phyloP scores from a whole-genome alignment of 2,113 vertebrate species.

The Aix galericulata region DNA sequence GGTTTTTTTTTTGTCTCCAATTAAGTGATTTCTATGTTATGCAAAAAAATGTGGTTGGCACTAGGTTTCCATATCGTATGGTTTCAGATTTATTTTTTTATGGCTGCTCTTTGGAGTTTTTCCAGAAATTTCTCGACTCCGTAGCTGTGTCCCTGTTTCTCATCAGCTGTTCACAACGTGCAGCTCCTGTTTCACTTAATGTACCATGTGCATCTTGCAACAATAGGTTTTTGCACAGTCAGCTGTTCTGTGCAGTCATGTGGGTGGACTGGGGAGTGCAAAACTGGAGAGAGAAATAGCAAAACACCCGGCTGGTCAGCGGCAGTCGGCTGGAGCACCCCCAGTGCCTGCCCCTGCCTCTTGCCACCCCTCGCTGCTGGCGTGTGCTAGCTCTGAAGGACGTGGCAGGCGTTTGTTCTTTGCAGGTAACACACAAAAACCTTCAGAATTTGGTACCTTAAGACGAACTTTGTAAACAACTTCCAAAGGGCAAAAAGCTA shows the following conservation, averaged over 20 bases:
- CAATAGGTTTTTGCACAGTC: neutral
- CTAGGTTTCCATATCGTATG: neutral
- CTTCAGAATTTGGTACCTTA: neutral
- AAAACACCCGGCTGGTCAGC: neutral
- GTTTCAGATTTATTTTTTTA: neutral
- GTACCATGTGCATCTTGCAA: neutral
- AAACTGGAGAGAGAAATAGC: neutral
- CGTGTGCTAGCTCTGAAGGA: neutral
- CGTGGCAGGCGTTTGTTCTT: too few species aligned
- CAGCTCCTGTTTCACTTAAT: neutral
- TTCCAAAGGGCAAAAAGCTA: neutral
- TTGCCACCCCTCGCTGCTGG: fast-evolving
- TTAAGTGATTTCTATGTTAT: neutral
- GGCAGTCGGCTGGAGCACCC: neutral
- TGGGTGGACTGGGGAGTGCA: neutral
- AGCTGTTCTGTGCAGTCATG: neutral
- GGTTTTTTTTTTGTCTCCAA: neutral
- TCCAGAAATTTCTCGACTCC: neutral
- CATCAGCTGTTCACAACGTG: neutral
- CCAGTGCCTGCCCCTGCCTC: neutral
- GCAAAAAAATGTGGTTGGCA: neutral
- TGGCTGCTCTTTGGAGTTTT: neutral
- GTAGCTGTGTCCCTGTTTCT: neutral
- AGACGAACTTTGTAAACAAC: neutral
- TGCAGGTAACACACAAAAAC: too few species aligned